Evolutionary conservation across 1,140 invertebrate genomes (phyloP).

Genomic region (Brachionus paranguensis): DNA sequence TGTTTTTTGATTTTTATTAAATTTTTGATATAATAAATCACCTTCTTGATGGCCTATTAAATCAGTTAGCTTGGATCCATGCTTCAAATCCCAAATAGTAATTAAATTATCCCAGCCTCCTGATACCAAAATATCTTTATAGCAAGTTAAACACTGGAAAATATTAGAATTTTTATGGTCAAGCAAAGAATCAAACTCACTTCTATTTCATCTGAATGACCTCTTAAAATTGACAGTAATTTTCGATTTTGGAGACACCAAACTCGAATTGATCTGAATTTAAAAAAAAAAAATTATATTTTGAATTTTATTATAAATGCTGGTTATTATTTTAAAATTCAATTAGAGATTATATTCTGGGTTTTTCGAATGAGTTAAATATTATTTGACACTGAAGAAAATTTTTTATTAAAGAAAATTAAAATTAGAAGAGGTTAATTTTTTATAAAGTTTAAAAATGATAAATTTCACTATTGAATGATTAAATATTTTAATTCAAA

Average conservation of each 20-base stretch:
- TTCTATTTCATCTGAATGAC: constrained; percentile 32
- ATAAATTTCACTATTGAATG: no score
- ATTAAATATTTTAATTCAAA: no score
- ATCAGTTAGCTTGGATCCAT: constrained; percentile 41
- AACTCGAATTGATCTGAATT: neutral
- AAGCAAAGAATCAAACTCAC: neutral
- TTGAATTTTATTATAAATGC: neutral
- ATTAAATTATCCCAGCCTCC: constrained; percentile 48
- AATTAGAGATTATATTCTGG: no score
- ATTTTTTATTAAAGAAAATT: no score
- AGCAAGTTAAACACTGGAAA: constrained; percentile 44
- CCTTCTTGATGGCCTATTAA: constrained; percentile 48
- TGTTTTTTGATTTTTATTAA: neutral
- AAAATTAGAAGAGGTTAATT: no score
- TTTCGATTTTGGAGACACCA: constrained; percentile 39
- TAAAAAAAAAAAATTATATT: neutral
- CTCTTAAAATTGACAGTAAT: constrained; percentile 42
- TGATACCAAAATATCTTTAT: constrained; percentile 43
- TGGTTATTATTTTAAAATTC: no score
- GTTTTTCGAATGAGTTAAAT: neutral
- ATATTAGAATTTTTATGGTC: neutral
- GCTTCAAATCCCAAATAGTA: constrained; percentile 45
- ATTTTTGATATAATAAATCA: constrained; percentile 31
- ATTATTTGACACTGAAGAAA: no score
- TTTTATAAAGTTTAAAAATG: no score